phyloP scores from a whole-genome alignment of 2,797 vertebrate species.

The Hemitrygon akajei region DNA sequence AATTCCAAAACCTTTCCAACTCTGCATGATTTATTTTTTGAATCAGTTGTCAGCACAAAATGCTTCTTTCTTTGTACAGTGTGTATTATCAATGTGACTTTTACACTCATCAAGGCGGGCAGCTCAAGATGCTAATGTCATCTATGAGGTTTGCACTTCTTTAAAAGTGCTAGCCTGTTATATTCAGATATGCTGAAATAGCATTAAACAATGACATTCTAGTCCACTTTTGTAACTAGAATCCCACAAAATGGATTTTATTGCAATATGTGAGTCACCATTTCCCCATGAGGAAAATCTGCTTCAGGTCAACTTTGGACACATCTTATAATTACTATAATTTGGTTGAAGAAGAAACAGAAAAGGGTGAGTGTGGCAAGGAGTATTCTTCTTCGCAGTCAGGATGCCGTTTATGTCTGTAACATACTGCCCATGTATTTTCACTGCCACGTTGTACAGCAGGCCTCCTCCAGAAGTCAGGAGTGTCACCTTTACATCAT shows the following conservation, averaged over 20 bases:
- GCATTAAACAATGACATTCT: conserved; percentile 6
- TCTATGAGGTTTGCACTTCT: not conserved
- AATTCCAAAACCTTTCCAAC: not conserved
- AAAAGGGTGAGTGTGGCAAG: not conserved
- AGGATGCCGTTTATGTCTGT: not conserved
- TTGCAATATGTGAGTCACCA: not conserved
- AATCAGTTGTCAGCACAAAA: not conserved
- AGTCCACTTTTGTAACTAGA: not conserved
- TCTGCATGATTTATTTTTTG: not conserved
- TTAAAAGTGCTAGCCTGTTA: not conserved
- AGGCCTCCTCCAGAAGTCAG: not conserved
- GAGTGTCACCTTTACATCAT: not conserved
- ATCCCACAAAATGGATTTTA: not conserved
- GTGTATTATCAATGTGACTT: not conserved
- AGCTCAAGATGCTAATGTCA: not conserved
- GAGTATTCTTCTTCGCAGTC: not conserved
- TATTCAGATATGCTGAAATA: conserved; percentile 20
- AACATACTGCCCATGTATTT: not conserved
- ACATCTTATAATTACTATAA: not conserved
- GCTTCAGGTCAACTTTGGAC: conserved; percentile 14
- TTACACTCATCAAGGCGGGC: not conserved
- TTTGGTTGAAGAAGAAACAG: not conserved
- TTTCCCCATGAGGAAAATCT: not conserved
- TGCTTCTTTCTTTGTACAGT: not conserved
- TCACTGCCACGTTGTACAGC: not conserved